These are phyloP conservation scores for Cyprinus carpio DNA, from an alignment of 2,113 vertebrate species.

Conservation along the genomic window DNA sequence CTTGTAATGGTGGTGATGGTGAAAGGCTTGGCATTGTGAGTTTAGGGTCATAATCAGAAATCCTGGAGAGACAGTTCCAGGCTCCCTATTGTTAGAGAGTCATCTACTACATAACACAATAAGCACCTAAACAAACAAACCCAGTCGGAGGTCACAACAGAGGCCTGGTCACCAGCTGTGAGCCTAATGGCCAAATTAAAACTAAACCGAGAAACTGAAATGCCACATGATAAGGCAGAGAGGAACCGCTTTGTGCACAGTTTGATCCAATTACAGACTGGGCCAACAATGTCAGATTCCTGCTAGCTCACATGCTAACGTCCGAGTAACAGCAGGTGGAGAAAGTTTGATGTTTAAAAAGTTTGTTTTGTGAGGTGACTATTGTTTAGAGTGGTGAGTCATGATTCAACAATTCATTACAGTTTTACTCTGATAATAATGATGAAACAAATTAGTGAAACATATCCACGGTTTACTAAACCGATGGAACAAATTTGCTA, in stretches of 20 bases:
- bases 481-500: no score
- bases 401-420: not conserved
- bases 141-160: conserved; percentile 51
- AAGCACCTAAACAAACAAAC: conserved; percentile 55
- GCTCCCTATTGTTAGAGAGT: conserved; percentile 32
- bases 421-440: not conserved
- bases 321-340: not conserved
- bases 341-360: not conserved
- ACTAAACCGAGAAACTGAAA: conserved; percentile 28
- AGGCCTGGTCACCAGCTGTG: conserved; percentile 46
- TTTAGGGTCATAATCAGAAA: conserved; percentile 36
- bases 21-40: not conserved
- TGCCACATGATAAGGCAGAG: conserved; percentile 24
- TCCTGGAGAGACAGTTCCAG: conserved; percentile 38
- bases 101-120: conserved; percentile 37
- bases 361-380: not conserved
- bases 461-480: no score
- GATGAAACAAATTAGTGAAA: no score
- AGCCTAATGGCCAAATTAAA: conserved; percentile 60
- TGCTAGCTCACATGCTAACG: conserved; percentile 15
- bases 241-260: conserved; percentile 18
- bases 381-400: not conserved
- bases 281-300: conserved; percentile 27
- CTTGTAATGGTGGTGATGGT: not conserved
- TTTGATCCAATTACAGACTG: conserved; percentile 39